Base-by-base conservation (phyloP, 2,113 vertebrate species). In the Sebastes fasciatus region DNA sequence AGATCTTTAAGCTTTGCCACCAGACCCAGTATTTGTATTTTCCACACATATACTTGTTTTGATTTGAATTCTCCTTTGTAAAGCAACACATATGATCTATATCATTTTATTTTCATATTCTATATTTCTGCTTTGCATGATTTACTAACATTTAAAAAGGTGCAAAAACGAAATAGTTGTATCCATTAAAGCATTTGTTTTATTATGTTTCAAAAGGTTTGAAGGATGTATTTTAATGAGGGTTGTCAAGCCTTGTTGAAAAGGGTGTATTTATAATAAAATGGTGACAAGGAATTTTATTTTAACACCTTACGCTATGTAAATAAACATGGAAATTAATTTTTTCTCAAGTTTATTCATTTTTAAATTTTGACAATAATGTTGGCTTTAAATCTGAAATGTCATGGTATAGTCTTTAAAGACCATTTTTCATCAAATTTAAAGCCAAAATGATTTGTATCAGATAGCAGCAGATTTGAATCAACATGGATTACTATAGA, bases 111-210 rank as follows among this genome's bases (percentile, higher is more conserved):
- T 93, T 93, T 93, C 88, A 26, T 93, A 90, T 80, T 79, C 26
- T 83, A 90, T 88, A 84, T 88, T 90, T 89, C 63, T 83, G 92
- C 87, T 92, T 91, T 92, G 94, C 94, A 95, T 96, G 93, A 89
- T 93, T 91, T 90, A 91, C 86, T 95, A 92, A 95, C 90, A 89
- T 85, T 87, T 84, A 86, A 89, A 77, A 91, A 76, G 77, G 86
- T 86, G 83, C 84, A 90, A 91, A 83, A 65, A 85, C 81, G 45
- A 88, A 82, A 82, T 80, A 69, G 78, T 63, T 81, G 26, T 88
- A 91, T 79, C 85, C 75, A 90, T 86, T 79, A 46, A 89, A 85
- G 62, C 80, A 46, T 83, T 92, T 91, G 54, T 88, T 90, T 87
- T 91, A 57, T 86, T 88, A 65, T 9, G 61, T 89, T 93, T 86